Evolutionary conservation across 2,888 invertebrate species (phyloP), one percentile per base, ranked within the genome.

Genomic region (Anticlea derivata): DNA sequence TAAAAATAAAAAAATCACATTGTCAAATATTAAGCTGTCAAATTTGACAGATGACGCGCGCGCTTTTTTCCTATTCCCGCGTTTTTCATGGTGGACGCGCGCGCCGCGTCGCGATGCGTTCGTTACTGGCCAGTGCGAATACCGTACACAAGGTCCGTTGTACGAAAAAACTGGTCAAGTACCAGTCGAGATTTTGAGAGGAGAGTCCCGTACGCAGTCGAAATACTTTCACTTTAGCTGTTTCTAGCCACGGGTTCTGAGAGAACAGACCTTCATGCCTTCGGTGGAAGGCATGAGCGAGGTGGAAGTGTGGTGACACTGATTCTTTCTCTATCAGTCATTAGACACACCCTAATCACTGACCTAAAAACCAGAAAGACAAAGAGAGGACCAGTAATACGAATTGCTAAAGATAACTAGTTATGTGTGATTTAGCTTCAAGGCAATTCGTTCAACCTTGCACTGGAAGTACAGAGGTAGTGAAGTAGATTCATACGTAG

Each of bases 141-240:
- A 68, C 69, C 64, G 65, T 70, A 66, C 26, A n/a, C 35, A 60
- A 52, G 49, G 27, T 60, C 66, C 66, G 66, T 71, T 68, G 60
- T 57, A 63, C 63, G 65, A 66, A 66, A 65, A 55, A 46, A 41
- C 40, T 40, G 38, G 53, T 34, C 48, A 53, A 53, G 47, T 31
- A 26, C 29, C 41, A 34, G 44, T 50, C 38, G 23, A 54, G 7
- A 50, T 53, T 52, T 48, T 30, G 44, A 48, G 37, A 41, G 27
- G 47, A 39, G 53, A 53, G 53, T 53, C 53, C 53, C 53, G 53
- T 53, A 53, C 35, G 43, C 17, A 22, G 26, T 7, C 27, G 17
- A 8, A 23, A 17, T 26, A 53, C 53, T 53, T 53, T 53, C 53
- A 53, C 52, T 48, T n/a, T 24, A 27, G 30, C 41, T 17, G 40